phyloP scores from a whole-genome alignment of 35 echinoderm and acorn worm genomes.

The Apostichopus californicus region DNA sequence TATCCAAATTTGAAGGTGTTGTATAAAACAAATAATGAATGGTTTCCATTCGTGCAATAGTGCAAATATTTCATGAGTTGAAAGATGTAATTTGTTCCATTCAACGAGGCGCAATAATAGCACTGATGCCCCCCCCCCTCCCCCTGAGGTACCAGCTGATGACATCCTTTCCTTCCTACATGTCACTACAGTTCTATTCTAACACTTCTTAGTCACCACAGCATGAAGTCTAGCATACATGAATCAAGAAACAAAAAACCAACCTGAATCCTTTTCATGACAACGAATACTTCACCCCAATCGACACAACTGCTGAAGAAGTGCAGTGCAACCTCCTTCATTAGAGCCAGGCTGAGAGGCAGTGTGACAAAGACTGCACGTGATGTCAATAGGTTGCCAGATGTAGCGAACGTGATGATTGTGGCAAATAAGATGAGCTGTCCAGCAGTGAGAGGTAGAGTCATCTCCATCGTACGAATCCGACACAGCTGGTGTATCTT shows the following conservation, averaged over 20 bases:
- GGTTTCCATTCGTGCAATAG: too few relatives aligned
- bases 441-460: neutral
- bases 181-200: too few relatives aligned
- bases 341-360: neutral
- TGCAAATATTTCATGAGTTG: too few relatives aligned
- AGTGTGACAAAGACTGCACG: neutral
- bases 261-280: slow-evolving; percentile 17
- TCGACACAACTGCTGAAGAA: neutral
- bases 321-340: slow-evolving; percentile 28
- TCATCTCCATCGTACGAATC: slow-evolving; percentile 4
- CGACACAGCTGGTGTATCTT: slow-evolving; percentile 16
- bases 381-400: neutral
- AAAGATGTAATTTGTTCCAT: too few relatives aligned
- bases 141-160: too few relatives aligned
- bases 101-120: too few relatives aligned
- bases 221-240: too few relatives aligned
- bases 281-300: slow-evolving; percentile 15
- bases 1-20: too few relatives aligned
- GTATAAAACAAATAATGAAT: too few relatives aligned
- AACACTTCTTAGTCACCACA: too few relatives aligned
- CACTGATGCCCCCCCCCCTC: too few relatives aligned
- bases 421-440: slow-evolving; percentile 11
- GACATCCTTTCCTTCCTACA: too few relatives aligned
- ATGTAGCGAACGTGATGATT: neutral
- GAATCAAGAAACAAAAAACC: neutral